Conservation (phyloP, 2,113 vertebrate genomes). For the Arenaria interpres region DNA sequence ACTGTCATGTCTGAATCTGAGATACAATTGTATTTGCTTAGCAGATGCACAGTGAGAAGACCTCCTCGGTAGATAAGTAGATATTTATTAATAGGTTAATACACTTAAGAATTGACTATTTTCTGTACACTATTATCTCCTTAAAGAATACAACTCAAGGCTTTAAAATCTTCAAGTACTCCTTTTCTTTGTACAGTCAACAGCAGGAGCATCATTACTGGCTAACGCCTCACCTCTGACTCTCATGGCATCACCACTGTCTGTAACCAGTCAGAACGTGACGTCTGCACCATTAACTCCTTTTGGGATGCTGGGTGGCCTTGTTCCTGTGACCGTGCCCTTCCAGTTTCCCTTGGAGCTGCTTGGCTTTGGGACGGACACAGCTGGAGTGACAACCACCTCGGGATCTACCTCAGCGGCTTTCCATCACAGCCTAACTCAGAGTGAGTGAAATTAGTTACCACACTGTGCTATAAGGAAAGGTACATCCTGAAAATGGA, state of each 20-base stretch:
- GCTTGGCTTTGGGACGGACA: slow-evolving; percentile 86
- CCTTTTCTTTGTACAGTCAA: slow-evolving; percentile 81
- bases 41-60: background rate
- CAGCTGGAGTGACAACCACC: slow-evolving; percentile 82
- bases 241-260: slow-evolving; percentile 86
- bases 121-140: no score
- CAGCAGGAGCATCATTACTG: slow-evolving; percentile 85
- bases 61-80: background rate
- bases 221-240: slow-evolving; percentile 85
- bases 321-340: slow-evolving; percentile 95
- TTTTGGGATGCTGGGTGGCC: slow-evolving; percentile 95
- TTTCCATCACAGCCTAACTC: slow-evolving; percentile 84
- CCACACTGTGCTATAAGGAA: background rate
- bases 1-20: background rate
- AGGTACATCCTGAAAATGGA: background rate
- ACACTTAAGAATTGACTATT: background rate
- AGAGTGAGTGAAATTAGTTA: slow-evolving; percentile 74
- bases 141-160: background rate
- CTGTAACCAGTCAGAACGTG: slow-evolving; percentile 85
- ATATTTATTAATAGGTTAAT: background rate
- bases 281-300: slow-evolving; percentile 75
- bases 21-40: background rate
- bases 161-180: slow-evolving; percentile 52
- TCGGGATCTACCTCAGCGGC: slow-evolving; percentile 87
- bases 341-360: slow-evolving; percentile 95